phyloP scores from a whole-genome alignment of 2,797 vertebrate genomes.

The Falco peregrinus region DNA sequence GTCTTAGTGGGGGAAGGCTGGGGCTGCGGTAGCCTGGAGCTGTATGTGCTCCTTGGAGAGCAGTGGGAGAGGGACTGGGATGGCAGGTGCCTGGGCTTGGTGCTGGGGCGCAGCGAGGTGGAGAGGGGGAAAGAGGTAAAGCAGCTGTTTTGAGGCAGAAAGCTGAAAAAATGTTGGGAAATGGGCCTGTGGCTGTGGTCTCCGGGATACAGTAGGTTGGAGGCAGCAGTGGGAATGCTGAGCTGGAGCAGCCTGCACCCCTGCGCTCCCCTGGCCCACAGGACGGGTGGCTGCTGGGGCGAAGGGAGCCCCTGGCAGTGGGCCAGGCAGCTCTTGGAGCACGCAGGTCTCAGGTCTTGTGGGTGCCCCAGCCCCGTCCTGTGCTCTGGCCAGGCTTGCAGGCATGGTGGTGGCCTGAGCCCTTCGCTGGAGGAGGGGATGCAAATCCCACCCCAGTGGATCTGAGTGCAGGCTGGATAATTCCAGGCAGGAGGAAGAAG shows the following conservation, averaged over 20 bases:
- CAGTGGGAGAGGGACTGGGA: not conserved
- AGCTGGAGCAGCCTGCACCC: not conserved
- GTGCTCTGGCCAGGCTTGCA: not conserved
- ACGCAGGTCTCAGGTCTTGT: rapidly evolving
- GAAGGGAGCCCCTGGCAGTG: rapidly evolving
- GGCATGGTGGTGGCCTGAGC: not conserved
- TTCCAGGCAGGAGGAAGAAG: not conserved
- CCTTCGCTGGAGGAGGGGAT: not conserved
- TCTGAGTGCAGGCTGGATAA: not conserved
- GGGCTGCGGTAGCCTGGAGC: not conserved
- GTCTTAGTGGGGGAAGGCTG: rapidly evolving
- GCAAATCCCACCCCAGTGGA: not conserved
- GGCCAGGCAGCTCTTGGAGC: not conserved
- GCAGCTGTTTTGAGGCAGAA: not conserved
- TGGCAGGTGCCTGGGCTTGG: not conserved
- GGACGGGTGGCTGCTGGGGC: not conserved
- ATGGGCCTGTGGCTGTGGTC: too few species aligned
- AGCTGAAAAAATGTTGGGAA: not conserved
- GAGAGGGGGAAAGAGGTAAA: not conserved
- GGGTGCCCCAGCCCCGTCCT: not conserved
- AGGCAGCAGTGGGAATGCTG: not conserved
- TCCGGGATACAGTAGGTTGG: not conserved
- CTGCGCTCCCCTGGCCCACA: rapidly evolving
- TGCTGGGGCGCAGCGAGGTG: not conserved
- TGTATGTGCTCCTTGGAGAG: not conserved